phyloP scores from a whole-genome alignment of 64 coral and sea anemone species.

The Pocillopora damicornis region DNA sequence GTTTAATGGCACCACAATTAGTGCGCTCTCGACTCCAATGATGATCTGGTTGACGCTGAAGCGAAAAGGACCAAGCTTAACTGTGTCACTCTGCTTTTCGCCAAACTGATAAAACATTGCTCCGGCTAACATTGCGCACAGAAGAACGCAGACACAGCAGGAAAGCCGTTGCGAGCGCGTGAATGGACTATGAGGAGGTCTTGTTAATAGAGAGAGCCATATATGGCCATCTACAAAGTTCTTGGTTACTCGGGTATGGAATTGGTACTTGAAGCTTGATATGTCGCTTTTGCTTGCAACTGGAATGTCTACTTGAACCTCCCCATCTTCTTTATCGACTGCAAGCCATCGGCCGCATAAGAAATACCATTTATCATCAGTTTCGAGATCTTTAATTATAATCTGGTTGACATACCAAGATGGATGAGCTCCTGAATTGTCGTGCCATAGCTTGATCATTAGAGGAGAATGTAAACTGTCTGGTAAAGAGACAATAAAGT shows the following conservation, averaged over 20 bases:
- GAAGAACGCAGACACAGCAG: conserved; percentile 75
- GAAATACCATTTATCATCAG: conserved; percentile 66
- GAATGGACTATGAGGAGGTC: conserved; percentile 87
- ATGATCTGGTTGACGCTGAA: conserved; percentile 72
- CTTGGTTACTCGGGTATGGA: conserved; percentile 54
- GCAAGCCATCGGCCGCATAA: conserved; percentile 84
- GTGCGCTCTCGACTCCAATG: conserved; percentile 65
- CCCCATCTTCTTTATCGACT: conserved; percentile 76
- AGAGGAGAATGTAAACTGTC: conserved; percentile 46
- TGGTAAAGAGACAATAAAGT: conserved; percentile 64
- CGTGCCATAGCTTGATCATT: conserved; percentile 81
- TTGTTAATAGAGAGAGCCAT: conserved; percentile 84
- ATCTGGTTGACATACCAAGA: conserved; percentile 84
- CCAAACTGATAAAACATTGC: conserved; percentile 93
- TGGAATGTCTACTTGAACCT: conserved; percentile 61
- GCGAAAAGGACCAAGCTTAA: conserved; percentile 72
- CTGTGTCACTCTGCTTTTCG: conserved; percentile 42
- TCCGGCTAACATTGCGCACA: conserved; percentile 79
- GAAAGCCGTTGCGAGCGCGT: conserved; percentile 84
- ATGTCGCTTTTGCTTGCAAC: conserved; percentile 64
- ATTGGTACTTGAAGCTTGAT: conserved; percentile 73
- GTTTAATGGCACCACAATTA: conserved; percentile 72
- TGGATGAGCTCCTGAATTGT: conserved; percentile 62
- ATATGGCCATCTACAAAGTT: conserved; percentile 78
- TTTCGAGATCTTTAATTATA: conserved; percentile 45